These are phyloP conservation scores for Heterocephalus glaber DNA, from an alignment of 2,113 vertebrate genomes.

Conservation along the genomic window DNA sequence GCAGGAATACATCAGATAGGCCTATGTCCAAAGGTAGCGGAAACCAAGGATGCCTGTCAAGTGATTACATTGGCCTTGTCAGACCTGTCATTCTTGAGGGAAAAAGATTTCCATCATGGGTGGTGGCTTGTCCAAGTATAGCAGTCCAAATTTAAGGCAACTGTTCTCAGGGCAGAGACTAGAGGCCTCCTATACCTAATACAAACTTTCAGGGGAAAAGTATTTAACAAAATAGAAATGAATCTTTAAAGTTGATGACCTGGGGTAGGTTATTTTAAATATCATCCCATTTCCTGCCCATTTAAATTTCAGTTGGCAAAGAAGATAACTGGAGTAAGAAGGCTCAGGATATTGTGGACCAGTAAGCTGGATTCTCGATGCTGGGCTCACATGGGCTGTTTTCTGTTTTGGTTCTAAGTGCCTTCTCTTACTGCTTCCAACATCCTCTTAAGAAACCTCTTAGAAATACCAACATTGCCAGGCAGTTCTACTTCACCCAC, in stretches of 20 bases:
- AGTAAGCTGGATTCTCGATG: accelerated
- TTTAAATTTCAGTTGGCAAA: background rate
- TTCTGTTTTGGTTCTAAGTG: background rate
- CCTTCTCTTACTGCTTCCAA: background rate
- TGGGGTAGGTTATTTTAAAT: background rate
- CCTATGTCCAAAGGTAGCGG: background rate
- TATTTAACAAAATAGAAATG: background rate
- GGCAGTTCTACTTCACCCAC: background rate
- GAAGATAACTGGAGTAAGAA: background rate
- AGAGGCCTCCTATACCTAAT: background rate
- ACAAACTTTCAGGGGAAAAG: background rate
- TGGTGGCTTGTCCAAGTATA: background rate
- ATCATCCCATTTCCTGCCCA: background rate
- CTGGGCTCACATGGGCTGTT: background rate
- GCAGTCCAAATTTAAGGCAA: background rate
- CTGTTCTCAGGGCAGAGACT: background rate
- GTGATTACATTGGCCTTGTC: background rate
- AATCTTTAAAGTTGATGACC: background rate
- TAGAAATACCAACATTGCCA: background rate
- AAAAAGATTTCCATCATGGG: background rate
- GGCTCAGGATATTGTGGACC: background rate
- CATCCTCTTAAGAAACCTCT: background rate
- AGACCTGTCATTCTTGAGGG: background rate
- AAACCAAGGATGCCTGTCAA: background rate
- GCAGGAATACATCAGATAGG: background rate